Conservation (phyloP, 2,888 invertebrate species). For the Microchrysa polita region DNA sequence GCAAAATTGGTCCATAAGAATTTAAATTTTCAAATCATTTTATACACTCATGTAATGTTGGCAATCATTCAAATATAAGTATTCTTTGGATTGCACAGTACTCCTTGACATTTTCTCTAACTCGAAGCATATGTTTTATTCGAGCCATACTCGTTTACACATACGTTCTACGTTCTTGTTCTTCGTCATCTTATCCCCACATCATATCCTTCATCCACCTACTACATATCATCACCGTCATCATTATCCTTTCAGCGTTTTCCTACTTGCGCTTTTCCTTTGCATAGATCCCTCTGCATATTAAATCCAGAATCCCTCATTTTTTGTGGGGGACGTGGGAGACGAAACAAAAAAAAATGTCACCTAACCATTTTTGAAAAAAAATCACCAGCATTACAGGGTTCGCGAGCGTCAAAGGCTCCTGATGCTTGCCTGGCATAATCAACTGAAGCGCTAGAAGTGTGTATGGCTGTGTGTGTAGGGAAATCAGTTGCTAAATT, state of each 20-base stretch:
- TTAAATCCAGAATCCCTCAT: not conserved
- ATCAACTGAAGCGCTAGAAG: slow-evolving; percentile 9
- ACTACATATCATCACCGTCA: not conserved
- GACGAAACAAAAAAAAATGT: slow-evolving; percentile 26
- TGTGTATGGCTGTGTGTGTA: no score
- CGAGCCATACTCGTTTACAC: slow-evolving; percentile 3
- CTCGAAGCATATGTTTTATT: slow-evolving; percentile 10
- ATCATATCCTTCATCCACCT: not conserved
- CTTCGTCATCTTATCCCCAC: not conserved
- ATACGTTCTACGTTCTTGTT: no score
- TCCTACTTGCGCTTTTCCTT: not conserved
- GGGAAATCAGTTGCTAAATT: slow-evolving; percentile 43
- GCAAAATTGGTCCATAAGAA: slow-evolving; percentile 40
- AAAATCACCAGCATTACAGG: no score
- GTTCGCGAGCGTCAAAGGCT: not conserved
- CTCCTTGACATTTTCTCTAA: slow-evolving; percentile 8
- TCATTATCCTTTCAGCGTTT: not conserved
- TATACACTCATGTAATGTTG: slow-evolving; percentile 20
- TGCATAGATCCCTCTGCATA: not conserved
- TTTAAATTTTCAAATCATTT: slow-evolving; percentile 40
- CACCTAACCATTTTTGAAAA: slow-evolving; percentile 13
- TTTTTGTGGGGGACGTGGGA: no score
- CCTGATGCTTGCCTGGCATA: not conserved
- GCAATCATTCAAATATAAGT: slow-evolving; percentile 13
- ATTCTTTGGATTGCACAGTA: not conserved